A percentile compares a stretch with the other conserved stretches of the same genome.
Conservation (phyloP, 1,140 invertebrate species). For the Berghia stephanieae region DNA sequence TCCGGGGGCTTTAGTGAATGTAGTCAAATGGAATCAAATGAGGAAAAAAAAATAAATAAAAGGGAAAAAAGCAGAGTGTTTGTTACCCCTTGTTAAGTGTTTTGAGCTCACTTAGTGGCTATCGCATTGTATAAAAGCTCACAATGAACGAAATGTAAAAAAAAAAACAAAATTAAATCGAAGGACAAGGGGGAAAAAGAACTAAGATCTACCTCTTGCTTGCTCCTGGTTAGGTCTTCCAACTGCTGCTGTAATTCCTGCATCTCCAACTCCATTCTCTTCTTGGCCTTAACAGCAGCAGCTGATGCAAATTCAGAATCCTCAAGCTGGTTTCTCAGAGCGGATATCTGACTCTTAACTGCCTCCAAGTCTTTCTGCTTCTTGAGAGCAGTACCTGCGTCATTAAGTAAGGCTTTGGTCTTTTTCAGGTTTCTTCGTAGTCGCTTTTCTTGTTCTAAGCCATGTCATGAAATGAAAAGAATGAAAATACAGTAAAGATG, state of each 20-base stretch:
- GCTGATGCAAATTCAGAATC: conserved; percentile 86
- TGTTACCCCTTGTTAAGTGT: too few relatives aligned
- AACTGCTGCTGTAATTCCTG: conserved; percentile 79
- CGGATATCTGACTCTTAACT: conserved; percentile 83
- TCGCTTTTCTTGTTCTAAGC: conserved; percentile 57
- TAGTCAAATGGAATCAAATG: too few relatives aligned
- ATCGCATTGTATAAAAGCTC: too few relatives aligned
- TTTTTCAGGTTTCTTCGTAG: conserved; percentile 57
- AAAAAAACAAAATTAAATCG: too few relatives aligned
- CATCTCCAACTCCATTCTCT: conserved; percentile 82
- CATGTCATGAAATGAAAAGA: not conserved
- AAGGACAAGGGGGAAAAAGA: too few relatives aligned
- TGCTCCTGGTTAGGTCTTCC: conserved; percentile 79
- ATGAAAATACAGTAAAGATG: not conserved
- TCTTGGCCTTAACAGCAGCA: conserved; percentile 84
- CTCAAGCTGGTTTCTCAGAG: conserved; percentile 89
- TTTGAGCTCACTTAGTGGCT: too few relatives aligned
- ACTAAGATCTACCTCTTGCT: conserved; percentile 73
- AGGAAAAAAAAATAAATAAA: too few relatives aligned
- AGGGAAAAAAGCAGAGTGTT: too few relatives aligned
- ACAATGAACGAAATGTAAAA: too few relatives aligned
- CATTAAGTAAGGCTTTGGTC: conserved; percentile 60
- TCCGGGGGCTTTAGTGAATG: too few relatives aligned
- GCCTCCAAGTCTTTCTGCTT: conserved; percentile 84
- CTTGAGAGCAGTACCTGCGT: conserved; percentile 74